Evolutionary conservation across 2,888 invertebrate genomes (phyloP).

Genomic region (Diadegma fenestrale): DNA sequence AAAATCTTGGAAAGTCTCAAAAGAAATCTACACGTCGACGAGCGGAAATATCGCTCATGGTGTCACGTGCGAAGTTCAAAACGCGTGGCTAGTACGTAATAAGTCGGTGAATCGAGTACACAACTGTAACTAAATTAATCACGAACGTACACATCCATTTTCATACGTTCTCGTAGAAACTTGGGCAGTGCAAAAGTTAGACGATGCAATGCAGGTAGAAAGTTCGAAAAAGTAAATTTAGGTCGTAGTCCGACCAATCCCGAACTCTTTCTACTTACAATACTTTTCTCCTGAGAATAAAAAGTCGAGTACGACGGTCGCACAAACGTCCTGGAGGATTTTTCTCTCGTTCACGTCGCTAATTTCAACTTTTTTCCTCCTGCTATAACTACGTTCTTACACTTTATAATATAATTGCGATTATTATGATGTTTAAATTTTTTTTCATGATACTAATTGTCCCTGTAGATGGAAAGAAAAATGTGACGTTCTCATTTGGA

Average conservation of each 20-base stretch:
- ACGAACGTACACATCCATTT: conserved; percentile 2
- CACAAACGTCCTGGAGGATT: conserved; percentile 10
- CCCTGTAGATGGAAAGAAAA: neutral
- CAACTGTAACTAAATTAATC: conserved; percentile 36
- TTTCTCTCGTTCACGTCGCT: conserved; percentile 2
- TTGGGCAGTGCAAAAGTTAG: neutral
- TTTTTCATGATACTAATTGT: neutral
- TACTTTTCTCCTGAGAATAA: conserved; percentile 15
- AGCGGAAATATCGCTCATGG: neutral
- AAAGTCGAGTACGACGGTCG: conserved; percentile 2
- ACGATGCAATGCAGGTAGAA: conserved; percentile 6
- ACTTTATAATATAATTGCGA: conserved; percentile 28
- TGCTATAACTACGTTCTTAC: neutral
- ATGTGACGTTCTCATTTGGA: neutral
- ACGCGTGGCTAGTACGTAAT: neutral
- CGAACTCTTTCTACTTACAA: conserved; percentile 39
- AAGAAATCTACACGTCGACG: neutral
- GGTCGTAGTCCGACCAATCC: conserved; percentile 32
- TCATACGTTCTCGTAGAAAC: neutral
- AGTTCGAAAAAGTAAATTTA: conserved; percentile 47
- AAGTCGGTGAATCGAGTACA: conserved; percentile 26
- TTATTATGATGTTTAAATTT: neutral
- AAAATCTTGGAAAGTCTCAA: too few species aligned
- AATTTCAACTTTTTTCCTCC: conserved; percentile 25
- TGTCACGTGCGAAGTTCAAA: neutral